A percentile compares a stretch with the other conserved stretches of the same genome.
Evolutionary conservation across 2,113 vertebrate species (phyloP).

Genomic region (Nycticryphes semicollaris): DNA sequence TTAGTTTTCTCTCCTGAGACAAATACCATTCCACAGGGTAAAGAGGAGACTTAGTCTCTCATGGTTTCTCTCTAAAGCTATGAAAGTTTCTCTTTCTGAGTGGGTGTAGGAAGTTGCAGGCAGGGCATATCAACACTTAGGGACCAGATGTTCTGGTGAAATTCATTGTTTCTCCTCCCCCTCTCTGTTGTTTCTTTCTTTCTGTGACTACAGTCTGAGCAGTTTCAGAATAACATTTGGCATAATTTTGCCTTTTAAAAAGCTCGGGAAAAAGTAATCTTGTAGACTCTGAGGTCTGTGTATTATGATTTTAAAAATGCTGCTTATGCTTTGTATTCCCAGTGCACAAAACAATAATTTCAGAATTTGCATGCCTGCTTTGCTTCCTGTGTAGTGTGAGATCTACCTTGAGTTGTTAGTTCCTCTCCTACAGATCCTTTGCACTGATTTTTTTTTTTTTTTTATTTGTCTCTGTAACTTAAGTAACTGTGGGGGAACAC

Average conservation of each 20-base stretch:
- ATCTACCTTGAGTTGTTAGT: not conserved
- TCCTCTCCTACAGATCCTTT: not conserved
- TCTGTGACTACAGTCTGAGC: not conserved
- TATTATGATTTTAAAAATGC: not conserved
- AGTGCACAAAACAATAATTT: not conserved
- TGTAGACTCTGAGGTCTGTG: not conserved
- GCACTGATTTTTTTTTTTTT: not conserved
- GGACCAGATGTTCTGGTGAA: slow-evolving; percentile 56
- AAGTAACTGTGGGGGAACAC: not conserved
- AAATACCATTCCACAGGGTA: not conserved
- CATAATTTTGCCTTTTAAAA: not conserved
- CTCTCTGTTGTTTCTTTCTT: slow-evolving; percentile 28
- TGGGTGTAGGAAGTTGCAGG: slow-evolving; percentile 64
- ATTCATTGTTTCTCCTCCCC: slow-evolving; percentile 34
- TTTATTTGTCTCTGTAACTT: not conserved
- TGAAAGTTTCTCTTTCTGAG: slow-evolving; percentile 34
- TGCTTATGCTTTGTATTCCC: not conserved
- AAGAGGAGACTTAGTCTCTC: slow-evolving; percentile 5
- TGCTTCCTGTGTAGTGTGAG: not conserved
- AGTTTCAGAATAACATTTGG: not conserved
- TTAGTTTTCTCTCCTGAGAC: slow-evolving; percentile 39
- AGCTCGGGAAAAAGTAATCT: not conserved
- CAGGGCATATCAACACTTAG: slow-evolving; percentile 27
- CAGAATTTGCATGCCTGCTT: not conserved
- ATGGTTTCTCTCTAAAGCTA: slow-evolving; percentile 32